Conservation (phyloP, 2,113 vertebrate genomes). For the Arenaria interpres region DNA sequence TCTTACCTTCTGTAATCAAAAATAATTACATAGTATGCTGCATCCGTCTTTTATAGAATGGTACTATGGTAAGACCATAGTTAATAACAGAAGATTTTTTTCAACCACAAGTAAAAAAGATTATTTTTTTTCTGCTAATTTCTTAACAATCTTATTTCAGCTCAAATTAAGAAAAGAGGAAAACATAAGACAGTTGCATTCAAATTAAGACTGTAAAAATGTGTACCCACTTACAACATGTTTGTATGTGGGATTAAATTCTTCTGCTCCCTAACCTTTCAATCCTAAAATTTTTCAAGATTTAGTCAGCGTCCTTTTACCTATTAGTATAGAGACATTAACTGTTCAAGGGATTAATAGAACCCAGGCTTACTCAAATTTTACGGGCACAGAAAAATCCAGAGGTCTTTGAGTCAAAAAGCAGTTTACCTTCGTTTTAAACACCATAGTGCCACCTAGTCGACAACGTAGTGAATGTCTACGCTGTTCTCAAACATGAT, state of each 20-base stretch:
- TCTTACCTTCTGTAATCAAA: background rate
- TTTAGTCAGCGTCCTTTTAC: background rate
- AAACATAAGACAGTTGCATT: background rate
- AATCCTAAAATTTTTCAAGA: background rate
- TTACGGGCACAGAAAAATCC: background rate
- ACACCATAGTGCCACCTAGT: conserved; percentile 75
- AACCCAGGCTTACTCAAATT: background rate
- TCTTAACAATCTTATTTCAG: background rate
- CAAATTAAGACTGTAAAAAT: background rate
- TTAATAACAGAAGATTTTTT: background rate
- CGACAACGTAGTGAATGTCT: conserved; percentile 18
- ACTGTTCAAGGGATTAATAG: background rate
- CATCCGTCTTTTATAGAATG: background rate
- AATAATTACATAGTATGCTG: background rate
- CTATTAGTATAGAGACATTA: background rate
- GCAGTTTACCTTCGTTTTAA: background rate
- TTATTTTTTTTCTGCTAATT: no score
- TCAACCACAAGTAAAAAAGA: background rate
- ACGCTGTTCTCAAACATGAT: background rate
- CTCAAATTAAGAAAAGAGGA: background rate
- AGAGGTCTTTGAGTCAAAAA: background rate
- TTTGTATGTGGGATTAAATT: background rate
- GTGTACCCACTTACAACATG: background rate
- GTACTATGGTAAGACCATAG: background rate
- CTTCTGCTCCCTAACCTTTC: background rate